These are phyloP conservation scores for Hypsibius dujardini DNA, from an alignment of 1,140 invertebrate species.

Conservation along the genomic window DNA sequence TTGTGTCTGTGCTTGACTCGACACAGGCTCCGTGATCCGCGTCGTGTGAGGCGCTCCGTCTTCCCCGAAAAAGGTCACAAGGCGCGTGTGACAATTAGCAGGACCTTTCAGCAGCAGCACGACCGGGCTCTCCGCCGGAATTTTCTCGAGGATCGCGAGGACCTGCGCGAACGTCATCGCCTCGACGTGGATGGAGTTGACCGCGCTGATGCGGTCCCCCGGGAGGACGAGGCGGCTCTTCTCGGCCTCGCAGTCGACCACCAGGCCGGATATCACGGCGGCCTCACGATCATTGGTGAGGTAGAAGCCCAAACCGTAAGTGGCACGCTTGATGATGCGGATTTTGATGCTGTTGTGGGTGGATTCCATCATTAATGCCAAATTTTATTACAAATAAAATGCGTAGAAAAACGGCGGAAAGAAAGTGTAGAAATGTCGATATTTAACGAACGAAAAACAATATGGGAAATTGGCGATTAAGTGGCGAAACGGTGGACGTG, in stretches of 20 bases:
- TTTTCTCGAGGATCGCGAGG: background rate
- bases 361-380: background rate
- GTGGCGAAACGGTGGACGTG: no score
- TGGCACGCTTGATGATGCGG: background rate
- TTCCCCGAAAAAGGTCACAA: background rate
- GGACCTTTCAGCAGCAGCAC: background rate
- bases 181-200: background rate
- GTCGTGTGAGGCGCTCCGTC: background rate
- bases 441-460: no score
- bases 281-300: background rate
- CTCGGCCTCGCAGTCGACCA: background rate
- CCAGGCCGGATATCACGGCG: background rate
- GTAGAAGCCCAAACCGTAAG: background rate
- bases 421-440: no score
- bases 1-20: no score
- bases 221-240: background rate
- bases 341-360: background rate
- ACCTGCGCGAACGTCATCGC: background rate
- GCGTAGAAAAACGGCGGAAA: no score
- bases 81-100: background rate
- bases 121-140: background rate
- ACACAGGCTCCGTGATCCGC: background rate
- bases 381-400: background rate
- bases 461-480: no score
- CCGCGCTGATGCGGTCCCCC: background rate